Base-by-base conservation (phyloP, 2,797 vertebrate species). In the Alca torda region DNA sequence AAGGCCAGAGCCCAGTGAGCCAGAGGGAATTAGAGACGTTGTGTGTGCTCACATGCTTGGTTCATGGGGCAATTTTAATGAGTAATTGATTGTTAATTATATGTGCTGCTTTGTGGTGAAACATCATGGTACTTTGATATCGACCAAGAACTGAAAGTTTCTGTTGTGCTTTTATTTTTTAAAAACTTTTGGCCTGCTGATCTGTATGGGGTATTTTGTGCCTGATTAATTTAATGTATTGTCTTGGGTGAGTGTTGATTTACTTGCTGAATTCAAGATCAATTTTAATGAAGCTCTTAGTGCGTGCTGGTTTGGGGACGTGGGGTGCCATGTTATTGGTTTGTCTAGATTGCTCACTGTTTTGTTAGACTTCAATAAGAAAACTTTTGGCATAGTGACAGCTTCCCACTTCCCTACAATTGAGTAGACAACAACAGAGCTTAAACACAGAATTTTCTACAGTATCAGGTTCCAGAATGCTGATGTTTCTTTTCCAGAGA, bases 171-270 rank as follows among this genome's bases (percentile, higher is more conserved):
- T 89, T 91, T 89, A 72, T 84, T 93, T 88, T 12, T 75, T 3
- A 84, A 86, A 94, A 46, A 72, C 60, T 64, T 86, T 56, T 82
- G 83, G 68, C 77, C 77, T 78, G 65, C 37, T 87, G 87, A 60
- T 92, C 81, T 84, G 78, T 74, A 84, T 3, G 33, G 74, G 68
- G 43, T 41, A 56, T 96, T 96, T 85, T 94, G 82, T 70, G 78
- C 75, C 79, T 91, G 67, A 91, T 94, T 91, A 95, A 89, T 74
- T 70, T 86, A 51, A 56, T 83, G 48, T 80, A 89, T 91, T 87
- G 87, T 95, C 82, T 85, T 26, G 93, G 70, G 46, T 51, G 82
- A 87, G 93, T 91, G 93, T 77, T 95, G 87, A 96, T 95, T 95
- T 94, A 80, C 87, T 87, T 77, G 78, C 82, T 87, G 79, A 87